Base-by-base conservation (phyloP, 2,113 vertebrate species). In the Stomatorhinus ivindoensis region DNA sequence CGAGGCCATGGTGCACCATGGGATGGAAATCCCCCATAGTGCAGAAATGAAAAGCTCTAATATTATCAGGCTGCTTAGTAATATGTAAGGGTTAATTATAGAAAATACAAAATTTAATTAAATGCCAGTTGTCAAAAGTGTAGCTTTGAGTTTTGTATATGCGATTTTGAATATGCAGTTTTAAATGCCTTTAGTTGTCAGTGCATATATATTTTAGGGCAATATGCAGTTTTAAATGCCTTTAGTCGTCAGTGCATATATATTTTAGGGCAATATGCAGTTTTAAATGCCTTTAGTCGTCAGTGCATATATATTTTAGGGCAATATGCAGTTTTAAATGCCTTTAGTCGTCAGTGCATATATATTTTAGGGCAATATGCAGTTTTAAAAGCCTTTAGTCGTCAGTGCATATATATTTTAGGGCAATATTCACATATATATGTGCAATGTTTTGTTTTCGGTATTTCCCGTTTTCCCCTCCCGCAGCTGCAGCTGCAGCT, bases 401-500 rank as follows among this genome's bases (percentile, higher is more conserved):
- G 0, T 76, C 15, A 76, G 4, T 76, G 15, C 35, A 19, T 76
- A 39, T 73, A 46, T 39, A 46, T n/a, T 8, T 21, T 83, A 17
- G 9, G 15, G 19, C 27, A 31, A n/a, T 88, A 47, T 50, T 2
- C 5, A 27, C 27, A n/a, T 19, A 48, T 8, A 19, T 82, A 24
- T 42, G 24, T 51, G 69, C 11, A 3, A 17, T 47, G 39, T 19
- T 46, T 65, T 19, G 9, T 1, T 48, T 44, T 31, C 58, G 8
- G 19, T 8, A 3, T 44, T 4, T 31, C 46, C 48, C 15, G 82
- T 5, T 48, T 90, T 86, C 8, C 91, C 91, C 86, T 92, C 50
- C 87, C 61, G 19, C 90, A 97, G 95, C 94, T 98, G 94, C 96
- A 97, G 46, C 93, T 97, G 39, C 96, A 98, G 93, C 92, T 44